These are phyloP conservation scores for Chloebia gouldiae DNA, from an alignment of 2,113 vertebrate genomes.

Conservation along the genomic window DNA sequence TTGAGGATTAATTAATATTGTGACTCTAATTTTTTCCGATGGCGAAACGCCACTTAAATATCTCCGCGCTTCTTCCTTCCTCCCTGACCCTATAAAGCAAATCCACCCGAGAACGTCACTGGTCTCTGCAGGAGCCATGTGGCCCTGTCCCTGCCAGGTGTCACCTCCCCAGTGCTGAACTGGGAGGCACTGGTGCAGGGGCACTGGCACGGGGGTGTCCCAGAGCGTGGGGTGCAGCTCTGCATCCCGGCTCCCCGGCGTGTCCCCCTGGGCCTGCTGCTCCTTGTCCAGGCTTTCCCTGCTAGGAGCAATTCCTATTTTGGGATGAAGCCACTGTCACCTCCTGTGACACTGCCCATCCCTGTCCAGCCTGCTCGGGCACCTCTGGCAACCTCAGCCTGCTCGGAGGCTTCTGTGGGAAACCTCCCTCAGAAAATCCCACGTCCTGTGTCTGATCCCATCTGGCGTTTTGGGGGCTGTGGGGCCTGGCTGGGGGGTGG, in stretches of 20 bases:
- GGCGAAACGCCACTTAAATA: neutral
- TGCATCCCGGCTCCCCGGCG: accelerated
- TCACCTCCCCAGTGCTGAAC: neutral
- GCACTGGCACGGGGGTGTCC: accelerated
- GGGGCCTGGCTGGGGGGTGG: accelerated
- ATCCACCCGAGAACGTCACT: accelerated
- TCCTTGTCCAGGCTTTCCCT: neutral
- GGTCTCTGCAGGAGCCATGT: neutral
- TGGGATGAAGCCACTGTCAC: neutral
- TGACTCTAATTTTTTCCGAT: slow-evolving; percentile 40
- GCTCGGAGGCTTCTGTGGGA: neutral
- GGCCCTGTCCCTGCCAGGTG: neutral
- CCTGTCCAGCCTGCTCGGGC: neutral
- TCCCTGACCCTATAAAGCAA: neutral
- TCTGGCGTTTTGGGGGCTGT: accelerated
- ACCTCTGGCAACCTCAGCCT: neutral
- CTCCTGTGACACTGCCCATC: neutral
- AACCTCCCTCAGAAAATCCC: accelerated
- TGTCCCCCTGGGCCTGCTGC: neutral
- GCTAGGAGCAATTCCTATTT: neutral
- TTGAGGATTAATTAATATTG: slow-evolving; percentile 70
- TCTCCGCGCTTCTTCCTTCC: neutral
- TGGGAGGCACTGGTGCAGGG: neutral
- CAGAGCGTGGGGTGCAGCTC: neutral
- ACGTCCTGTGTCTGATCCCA: accelerated